Evolutionary conservation across 2,888 invertebrate species (phyloP).

Genomic region (Acanthosepion lycidas): DNA sequence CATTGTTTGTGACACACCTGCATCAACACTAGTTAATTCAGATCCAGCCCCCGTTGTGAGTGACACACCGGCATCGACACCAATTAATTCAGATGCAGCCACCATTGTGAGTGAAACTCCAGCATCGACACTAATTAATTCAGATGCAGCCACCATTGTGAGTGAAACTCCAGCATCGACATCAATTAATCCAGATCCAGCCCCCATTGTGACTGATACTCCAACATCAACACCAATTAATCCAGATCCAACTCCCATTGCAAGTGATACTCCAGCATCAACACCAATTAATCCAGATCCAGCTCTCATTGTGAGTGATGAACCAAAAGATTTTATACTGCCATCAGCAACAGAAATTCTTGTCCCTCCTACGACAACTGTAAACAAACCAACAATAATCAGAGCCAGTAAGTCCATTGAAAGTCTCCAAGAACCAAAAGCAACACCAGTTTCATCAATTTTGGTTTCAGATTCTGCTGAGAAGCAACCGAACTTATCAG

Average conservation of each 20-base stretch:
- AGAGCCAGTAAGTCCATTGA: not conserved
- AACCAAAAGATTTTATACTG: not conserved
- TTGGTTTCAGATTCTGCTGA: not conserved
- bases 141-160: not conserved
- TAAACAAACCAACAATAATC: slow-evolving; percentile 33
- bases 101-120: not conserved
- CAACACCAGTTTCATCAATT: not conserved
- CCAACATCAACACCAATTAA: not conserved
- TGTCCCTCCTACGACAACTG: not conserved
- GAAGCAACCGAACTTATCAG: not conserved
- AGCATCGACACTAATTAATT: not conserved
- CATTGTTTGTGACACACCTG: not conserved
- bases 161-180: not conserved
- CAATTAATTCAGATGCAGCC: not conserved
- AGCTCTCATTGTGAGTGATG: not conserved
- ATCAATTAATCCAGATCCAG: no score
- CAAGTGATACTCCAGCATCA: not conserved
- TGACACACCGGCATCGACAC: not conserved
- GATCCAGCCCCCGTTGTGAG: not conserved
- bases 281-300: not conserved
- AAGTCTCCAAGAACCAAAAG: not conserved
- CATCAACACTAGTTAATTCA: not conserved
- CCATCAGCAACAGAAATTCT: not conserved
- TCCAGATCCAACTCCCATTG: not conserved
- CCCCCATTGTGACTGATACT: not conserved